phyloP scores from a whole-genome alignment of 2,888 invertebrate genomes.

The Phasia obesa region DNA sequence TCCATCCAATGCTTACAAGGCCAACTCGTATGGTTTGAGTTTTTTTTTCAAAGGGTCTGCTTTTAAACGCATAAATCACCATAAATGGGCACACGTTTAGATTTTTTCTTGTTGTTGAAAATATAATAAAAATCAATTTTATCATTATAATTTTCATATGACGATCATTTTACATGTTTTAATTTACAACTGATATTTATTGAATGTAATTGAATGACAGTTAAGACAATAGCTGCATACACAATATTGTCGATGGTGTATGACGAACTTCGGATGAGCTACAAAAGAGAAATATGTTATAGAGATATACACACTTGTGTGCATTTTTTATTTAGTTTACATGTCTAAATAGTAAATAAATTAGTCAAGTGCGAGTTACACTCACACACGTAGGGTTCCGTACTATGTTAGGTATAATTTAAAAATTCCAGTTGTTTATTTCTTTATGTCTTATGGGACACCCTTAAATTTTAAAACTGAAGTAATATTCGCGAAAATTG shows the following conservation, averaged over 20 bases:
- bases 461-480: too few relatives aligned
- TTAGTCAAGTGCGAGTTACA: too few relatives aligned
- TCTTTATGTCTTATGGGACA: too few relatives aligned
- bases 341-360: too few relatives aligned
- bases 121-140: slow-evolving; percentile 58
- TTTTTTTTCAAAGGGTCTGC: slow-evolving; percentile 32
- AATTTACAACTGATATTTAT: slow-evolving; percentile 60
- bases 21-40: background rate
- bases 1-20: slow-evolving; percentile 5
- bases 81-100: slow-evolving; percentile 56
- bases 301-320: too few relatives aligned
- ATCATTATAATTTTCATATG: slow-evolving; percentile 65
- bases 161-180: slow-evolving; percentile 66
- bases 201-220: slow-evolving; percentile 53
- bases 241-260: background rate
- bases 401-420: too few relatives aligned
- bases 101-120: slow-evolving; percentile 49
- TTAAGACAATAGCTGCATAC: background rate
- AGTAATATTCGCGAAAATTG: too few relatives aligned
- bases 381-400: too few relatives aligned
- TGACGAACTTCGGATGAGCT: background rate
- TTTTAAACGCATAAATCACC: slow-evolving; percentile 66
- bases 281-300: background rate
- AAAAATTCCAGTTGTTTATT: too few relatives aligned
- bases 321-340: background rate